Evolutionary conservation across 1,140 invertebrate genomes (phyloP), one percentile per base, ranked within the genome.

Genomic region (Diabrotica virgifera): DNA sequence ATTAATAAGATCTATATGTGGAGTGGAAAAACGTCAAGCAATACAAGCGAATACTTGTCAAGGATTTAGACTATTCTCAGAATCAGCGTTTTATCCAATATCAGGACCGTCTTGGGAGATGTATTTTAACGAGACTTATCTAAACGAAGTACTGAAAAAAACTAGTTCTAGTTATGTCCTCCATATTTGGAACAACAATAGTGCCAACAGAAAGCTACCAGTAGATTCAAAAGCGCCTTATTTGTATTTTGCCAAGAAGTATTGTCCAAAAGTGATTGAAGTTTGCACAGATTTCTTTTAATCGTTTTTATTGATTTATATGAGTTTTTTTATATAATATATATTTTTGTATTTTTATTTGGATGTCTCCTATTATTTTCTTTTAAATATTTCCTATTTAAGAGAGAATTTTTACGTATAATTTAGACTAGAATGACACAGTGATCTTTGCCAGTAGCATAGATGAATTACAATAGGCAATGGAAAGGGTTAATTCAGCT

Each of bases 161-260:
- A 72, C 86, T 0, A 76, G 81, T 52, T 76, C 85, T 8, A 85
- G 87, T 4, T 80, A 82, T 65, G 80, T 82, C 0, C 85, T 89
- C 58, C 89, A 90, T 65, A 85, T 90, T 0, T 90, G 88, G 88
- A 90, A 90, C 70, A 86, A 85, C 51, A 82, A 86, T 50, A 88
- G 86, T 57, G 79, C 74, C 10, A 66, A 77, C 0, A 72, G 76
- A 51, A 76, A 70, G 24, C 76, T 89, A 14, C 71, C 72, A 10
- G 77, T 84, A 0, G 77, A 80, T 11, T 81, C 82, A 36, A 59
- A 69, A 51, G 81, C 81, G 36, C 82, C 86, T 2, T 89, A 89
- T 65, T 80, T 80, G 7, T 65, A 80, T 36, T 80, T 86, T 36
- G 86, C 87, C 4, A 79, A 81, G 61, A 80, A 82, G 59, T 82